Evolutionary conservation across 2,113 vertebrate genomes (phyloP).

Genomic region (Mugil cephalus): DNA sequence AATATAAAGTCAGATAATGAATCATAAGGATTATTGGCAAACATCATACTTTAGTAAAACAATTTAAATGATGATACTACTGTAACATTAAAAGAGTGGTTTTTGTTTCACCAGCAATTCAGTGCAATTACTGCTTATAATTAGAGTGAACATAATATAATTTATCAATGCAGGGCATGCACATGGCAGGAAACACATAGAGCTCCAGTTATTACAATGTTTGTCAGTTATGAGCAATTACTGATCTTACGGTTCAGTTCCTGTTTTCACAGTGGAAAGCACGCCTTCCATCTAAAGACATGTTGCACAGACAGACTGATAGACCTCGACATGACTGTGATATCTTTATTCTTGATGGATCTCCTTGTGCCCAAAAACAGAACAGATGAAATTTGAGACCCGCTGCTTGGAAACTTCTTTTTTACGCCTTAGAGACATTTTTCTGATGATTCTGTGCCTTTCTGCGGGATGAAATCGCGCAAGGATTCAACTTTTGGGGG

Average conservation of each 20-base stretch:
- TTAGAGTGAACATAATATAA: background rate
- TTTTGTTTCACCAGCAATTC: background rate
- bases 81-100: no score
- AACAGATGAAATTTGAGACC: slow-evolving; percentile 12
- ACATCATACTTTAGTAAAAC: no score
- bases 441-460: background rate
- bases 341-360: slow-evolving; percentile 2
- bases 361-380: slow-evolving; percentile 9
- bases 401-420: background rate
- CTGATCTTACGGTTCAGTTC: background rate
- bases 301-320: no score
- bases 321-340: background rate
- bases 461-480: slow-evolving; percentile 12
- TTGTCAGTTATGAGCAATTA: slow-evolving; percentile 1
- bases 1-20: background rate
- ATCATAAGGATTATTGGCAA: background rate
- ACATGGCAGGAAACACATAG: no score
- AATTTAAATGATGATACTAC: no score
- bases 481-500: background rate
- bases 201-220: background rate
- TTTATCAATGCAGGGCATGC: background rate
- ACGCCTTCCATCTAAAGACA: slow-evolving; percentile 8
- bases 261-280: background rate
- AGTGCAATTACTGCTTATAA: background rate
- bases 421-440: no score